These are phyloP conservation scores for Drosophila triauraria DNA, from an alignment of 1,140 invertebrate species.

Conservation along the genomic window DNA sequence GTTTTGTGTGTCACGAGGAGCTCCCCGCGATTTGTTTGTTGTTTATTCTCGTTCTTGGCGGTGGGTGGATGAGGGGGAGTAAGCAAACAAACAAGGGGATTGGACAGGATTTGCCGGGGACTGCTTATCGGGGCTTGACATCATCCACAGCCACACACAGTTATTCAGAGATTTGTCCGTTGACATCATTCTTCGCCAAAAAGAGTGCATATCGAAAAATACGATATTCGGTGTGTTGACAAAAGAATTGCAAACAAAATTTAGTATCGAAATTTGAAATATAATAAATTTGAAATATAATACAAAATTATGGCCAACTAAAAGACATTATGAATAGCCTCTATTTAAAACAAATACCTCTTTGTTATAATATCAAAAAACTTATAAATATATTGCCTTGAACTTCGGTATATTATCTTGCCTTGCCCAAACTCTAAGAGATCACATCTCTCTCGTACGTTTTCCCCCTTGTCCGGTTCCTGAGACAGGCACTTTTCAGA, in stretches of 20 bases:
- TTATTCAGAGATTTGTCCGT: constrained; percentile 21
- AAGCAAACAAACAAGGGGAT: constrained; percentile 37
- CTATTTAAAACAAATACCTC: no score
- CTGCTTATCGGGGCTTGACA: constrained; percentile 38
- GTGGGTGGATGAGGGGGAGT: not conserved
- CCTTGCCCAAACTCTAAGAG: not conserved
- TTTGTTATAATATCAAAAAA: not conserved
- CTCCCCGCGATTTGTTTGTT: constrained; percentile 14
- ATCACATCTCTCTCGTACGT: constrained; percentile 9
- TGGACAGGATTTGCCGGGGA: constrained; percentile 35
- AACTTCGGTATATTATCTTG: not conserved
- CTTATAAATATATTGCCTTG: not conserved
- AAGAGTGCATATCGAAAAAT: constrained; percentile 3
- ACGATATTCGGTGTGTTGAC: not conserved
- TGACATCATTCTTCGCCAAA: constrained; percentile 17
- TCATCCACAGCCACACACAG: constrained; percentile 30
- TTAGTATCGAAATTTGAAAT: not conserved
- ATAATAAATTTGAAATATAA: not conserved
- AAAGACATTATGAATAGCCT: no score
- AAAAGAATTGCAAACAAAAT: not conserved
- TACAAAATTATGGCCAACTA: no score
- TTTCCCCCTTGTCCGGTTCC: constrained; percentile 1
- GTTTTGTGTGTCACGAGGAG: constrained; percentile 50
- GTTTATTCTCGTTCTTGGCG: constrained; percentile 13
- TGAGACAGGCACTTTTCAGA: constrained; percentile 54